Base-by-base conservation (phyloP, 2,113 vertebrate genomes). In the Oncorhynchus mykiss region DNA sequence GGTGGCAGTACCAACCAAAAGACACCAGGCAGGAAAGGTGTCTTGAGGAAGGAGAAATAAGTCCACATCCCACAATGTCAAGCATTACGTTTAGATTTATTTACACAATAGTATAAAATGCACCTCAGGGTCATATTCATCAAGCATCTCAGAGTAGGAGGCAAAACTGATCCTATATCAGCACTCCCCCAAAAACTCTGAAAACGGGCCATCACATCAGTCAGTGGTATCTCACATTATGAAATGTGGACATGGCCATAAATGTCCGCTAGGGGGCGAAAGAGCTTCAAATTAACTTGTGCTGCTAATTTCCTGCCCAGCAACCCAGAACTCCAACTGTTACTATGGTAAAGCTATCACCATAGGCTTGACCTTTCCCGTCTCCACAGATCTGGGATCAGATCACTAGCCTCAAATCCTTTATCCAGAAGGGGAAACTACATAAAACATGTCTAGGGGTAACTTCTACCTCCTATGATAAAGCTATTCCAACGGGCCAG, bases 181-280 rank as follows among this genome's bases (percentile, higher is more conserved):
- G 7, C 39, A 39, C 39, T 39, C 34, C 34, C 6, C 34, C 34
- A 3, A 34, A 34, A 34, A 34, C 1, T 2, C 6, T 8, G 2
- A 39, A 39, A 39, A 2, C 8, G 34, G 2, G 8, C 8, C 8
- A 39, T 39, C 34, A 39, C 34, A 39, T 39, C 34, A 51, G 20
- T 8, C 3, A n/a, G 20, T 20, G 59, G 5, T 1, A 74, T 66
- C 66, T 67, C 59, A 76, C 39, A 13, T 75, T 60, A 77, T 62
- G 72, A 54, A 78, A 65, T 31, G 31, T 2, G 0, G 20, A 18
- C 71, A 45, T 62, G 67, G 59, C 31, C 27, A 0, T 0, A 14
- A 5, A 67, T 4, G 45, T 75, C 88, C 91, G 89, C 87, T 80
- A 89, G 91, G 79, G 85, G 87, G 88, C 1, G 77, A 84, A 13